Percentiles rank a stretch among this genome's conserved stretches.
phyloP scores from a whole-genome alignment of 1,140 invertebrate species.

The Drosophila sp. region DNA sequence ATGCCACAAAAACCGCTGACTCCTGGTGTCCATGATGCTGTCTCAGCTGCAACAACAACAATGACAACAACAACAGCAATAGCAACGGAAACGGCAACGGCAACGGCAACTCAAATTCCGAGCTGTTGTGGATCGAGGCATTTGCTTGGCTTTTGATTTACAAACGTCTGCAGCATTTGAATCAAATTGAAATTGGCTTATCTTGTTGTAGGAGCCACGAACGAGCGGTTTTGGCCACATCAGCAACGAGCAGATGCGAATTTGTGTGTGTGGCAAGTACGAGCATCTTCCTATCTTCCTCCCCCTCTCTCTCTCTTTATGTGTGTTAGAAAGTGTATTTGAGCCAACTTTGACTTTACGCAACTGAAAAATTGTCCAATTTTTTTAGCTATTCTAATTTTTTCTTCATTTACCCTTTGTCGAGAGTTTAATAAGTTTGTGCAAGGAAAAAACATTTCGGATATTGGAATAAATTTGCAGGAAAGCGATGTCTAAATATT shows the following conservation, averaged over 20 bases:
- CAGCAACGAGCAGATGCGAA: constrained; percentile 2
- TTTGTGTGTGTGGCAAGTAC: not conserved
- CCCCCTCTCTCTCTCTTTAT: not conserved
- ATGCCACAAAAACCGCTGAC: constrained; percentile 51
- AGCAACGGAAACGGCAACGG: not conserved
- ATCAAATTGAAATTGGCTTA: constrained; percentile 81
- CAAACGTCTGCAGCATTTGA: constrained; percentile 69
- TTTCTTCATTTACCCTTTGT: constrained; percentile 11
- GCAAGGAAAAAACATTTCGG: too few relatives aligned
- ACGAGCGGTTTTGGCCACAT: constrained; percentile 49
- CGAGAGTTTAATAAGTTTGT: not conserved
- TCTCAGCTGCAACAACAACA: constrained; percentile 1
- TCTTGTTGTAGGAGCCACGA: constrained; percentile 69
- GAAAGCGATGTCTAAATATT: too few relatives aligned
- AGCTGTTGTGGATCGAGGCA: constrained; percentile 33
- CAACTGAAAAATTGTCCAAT: constrained; percentile 30
- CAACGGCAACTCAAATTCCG: constrained; percentile 9
- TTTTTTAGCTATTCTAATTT: not conserved
- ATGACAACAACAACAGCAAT: too few relatives aligned
- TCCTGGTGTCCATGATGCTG: constrained; percentile 8
- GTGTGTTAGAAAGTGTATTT: too few relatives aligned
- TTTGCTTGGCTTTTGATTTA: constrained; percentile 73
- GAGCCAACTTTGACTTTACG: constrained; percentile 52
- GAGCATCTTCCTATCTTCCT: not conserved
- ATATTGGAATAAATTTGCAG: too few relatives aligned